Percentiles rank a stretch among this genome's conserved stretches.
Evolutionary conservation across 2,888 invertebrate species (phyloP).

Genomic region (Arge pagana): DNA sequence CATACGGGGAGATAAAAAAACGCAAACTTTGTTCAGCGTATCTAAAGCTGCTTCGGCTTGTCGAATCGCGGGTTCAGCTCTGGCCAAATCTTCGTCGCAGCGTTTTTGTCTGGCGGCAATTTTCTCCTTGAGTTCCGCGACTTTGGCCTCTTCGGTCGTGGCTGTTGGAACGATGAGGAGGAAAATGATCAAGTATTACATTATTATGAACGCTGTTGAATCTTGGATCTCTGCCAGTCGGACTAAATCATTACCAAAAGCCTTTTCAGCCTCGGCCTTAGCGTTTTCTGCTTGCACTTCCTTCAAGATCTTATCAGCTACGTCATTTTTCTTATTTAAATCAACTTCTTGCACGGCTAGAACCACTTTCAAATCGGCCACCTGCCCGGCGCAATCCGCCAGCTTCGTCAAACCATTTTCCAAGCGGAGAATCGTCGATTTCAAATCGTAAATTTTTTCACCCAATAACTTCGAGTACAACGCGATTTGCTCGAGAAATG

Average conservation of each 20-base stretch:
- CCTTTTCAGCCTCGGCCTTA: conserved; percentile 87
- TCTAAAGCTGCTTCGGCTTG: conserved; percentile 91
- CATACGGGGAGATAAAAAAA: too few species aligned
- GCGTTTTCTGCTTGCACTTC: conserved; percentile 89
- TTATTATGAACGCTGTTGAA: not conserved
- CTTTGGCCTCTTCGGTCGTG: conserved; percentile 87
- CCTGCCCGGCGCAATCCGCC: conserved; percentile 83
- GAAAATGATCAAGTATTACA: conserved; percentile 15
- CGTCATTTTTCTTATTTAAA: conserved; percentile 84
- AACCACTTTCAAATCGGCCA: conserved; percentile 79
- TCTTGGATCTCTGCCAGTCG: conserved; percentile 5
- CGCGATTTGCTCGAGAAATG: conserved; percentile 90
- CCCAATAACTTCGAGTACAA: conserved; percentile 75
- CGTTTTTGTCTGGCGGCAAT: conserved; percentile 83
- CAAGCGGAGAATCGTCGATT: conserved; percentile 76
- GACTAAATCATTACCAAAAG: conserved; percentile 69
- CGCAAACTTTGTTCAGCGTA: conserved; percentile 79
- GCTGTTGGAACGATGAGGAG: conserved; percentile 59
- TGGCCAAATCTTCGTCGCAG: conserved; percentile 86
- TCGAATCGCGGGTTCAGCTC: conserved; percentile 87
- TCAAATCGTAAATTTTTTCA: conserved; percentile 71
- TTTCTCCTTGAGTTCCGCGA: conserved; percentile 85
- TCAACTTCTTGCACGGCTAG: conserved; percentile 80
- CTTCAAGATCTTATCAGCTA: conserved; percentile 85
- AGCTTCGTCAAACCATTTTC: conserved; percentile 89